phyloP scores from a whole-genome alignment of 2,888 invertebrate species.

The Erebia epiphron region DNA sequence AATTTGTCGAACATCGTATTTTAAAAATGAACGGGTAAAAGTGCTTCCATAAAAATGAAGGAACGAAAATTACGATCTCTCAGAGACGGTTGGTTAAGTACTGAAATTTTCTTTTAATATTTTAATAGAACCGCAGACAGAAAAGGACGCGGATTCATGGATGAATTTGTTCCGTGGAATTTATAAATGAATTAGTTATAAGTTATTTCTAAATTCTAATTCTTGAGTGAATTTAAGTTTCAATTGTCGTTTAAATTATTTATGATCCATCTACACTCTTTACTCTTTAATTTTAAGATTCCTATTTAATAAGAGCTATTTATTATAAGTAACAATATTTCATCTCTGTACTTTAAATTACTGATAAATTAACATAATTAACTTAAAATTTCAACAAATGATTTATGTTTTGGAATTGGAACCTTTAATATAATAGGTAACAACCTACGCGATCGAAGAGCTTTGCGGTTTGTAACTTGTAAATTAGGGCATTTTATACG shows the following conservation, averaged over 20 bases:
- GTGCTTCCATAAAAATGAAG: constrained; percentile 63
- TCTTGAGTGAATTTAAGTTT: background rate
- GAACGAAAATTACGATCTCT: constrained; percentile 54
- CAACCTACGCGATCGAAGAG: no score
- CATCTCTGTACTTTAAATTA: constrained; percentile 3
- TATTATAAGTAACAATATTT: background rate
- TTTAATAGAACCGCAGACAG: constrained; percentile 24
- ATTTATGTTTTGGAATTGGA: constrained; percentile 1
- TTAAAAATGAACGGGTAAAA: constrained; percentile 75
- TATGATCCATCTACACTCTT: background rate
- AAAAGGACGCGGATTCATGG: constrained; percentile 5
- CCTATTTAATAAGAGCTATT: background rate
- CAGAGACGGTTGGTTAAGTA: constrained; percentile 51
- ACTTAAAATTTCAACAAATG: background rate
- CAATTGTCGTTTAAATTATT: background rate
- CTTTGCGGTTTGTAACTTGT: no score
- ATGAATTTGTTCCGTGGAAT: background rate
- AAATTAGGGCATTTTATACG: no score
- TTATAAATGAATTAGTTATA: constrained; percentile 1
- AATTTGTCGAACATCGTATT: constrained; percentile 81
- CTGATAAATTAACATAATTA: background rate
- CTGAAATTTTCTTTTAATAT: constrained; percentile 52
- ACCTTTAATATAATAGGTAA: background rate
- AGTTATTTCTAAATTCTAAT: background rate
- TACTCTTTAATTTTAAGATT: background rate